phyloP scores from a whole-genome alignment of 2,113 vertebrate genomes.

The Pelecanoides urinatrix region DNA sequence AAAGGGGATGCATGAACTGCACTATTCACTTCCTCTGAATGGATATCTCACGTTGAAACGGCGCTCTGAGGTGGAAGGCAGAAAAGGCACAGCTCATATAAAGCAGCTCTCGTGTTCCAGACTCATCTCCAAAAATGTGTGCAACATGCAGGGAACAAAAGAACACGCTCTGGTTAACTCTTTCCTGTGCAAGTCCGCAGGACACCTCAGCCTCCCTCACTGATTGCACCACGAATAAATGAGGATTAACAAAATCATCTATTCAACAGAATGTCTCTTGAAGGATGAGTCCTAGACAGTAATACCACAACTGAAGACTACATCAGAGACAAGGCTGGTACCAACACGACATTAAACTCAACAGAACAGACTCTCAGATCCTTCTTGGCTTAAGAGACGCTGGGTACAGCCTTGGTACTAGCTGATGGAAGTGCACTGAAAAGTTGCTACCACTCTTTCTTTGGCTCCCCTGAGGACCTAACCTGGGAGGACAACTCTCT shows the following conservation, averaged over 20 bases:
- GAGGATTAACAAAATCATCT: not conserved
- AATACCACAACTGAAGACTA: not conserved
- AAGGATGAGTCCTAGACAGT: not conserved
- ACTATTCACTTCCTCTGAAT: not conserved
- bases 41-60: rapidly evolving
- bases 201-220: not conserved
- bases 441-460: not conserved
- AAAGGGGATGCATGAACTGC: not conserved
- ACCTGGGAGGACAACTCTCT: not conserved
- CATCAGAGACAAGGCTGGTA: not conserved
- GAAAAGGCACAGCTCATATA: not conserved
- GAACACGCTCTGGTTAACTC: not conserved
- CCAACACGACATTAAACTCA: not conserved
- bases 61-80: not conserved
- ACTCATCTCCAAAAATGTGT: not conserved
- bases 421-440: not conserved
- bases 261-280: not conserved
- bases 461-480: not conserved
- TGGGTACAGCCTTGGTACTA: not conserved
- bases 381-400: not conserved
- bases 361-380: not conserved
- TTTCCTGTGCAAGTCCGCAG: not conserved
- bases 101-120: not conserved
- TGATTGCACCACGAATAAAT: not conserved
- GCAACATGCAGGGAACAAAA: not conserved